These are phyloP conservation scores for Neotoxoptera formosana DNA, from an alignment of 1,140 invertebrate genomes.

Conservation along the genomic window DNA sequence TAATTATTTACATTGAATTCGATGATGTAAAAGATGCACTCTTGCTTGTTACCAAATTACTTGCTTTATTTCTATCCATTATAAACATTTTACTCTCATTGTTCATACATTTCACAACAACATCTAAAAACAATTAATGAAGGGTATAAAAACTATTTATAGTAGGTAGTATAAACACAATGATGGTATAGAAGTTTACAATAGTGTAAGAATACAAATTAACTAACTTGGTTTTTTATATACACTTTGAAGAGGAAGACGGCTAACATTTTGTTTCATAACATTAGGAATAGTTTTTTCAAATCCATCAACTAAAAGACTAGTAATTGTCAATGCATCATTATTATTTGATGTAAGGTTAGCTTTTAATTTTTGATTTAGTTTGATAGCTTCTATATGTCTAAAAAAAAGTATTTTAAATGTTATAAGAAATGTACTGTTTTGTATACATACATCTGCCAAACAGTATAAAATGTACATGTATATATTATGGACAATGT, in stretches of 20 bases:
- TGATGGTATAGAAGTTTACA: background rate
- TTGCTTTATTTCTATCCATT: background rate
- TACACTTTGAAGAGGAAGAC: background rate
- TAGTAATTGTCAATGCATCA: constrained; percentile 17
- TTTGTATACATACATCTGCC: background rate
- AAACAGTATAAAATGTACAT: background rate
- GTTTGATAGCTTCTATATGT: constrained; percentile 20
- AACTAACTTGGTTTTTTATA: constrained; percentile 35
- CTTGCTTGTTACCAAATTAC: background rate
- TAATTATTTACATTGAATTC: background rate
- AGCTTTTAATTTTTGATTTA: constrained; percentile 8
- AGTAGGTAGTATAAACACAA: background rate
- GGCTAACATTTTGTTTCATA: background rate
- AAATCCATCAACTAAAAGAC: constrained; percentile 27
- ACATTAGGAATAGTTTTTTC: constrained; percentile 22
- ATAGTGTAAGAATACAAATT: background rate
- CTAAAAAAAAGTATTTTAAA: background rate
- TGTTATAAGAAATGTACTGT: background rate
- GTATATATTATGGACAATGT: too few species aligned
- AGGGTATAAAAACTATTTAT: background rate
- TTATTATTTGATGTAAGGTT: background rate
- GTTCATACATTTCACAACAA: background rate
- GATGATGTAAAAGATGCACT: background rate
- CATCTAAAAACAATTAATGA: constrained; percentile 13
- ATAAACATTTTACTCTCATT: constrained; percentile 2